Evolutionary conservation across 2,113 vertebrate species (phyloP), one percentile per base, ranked within the genome.

Genomic region (Cacatua alba): DNA sequence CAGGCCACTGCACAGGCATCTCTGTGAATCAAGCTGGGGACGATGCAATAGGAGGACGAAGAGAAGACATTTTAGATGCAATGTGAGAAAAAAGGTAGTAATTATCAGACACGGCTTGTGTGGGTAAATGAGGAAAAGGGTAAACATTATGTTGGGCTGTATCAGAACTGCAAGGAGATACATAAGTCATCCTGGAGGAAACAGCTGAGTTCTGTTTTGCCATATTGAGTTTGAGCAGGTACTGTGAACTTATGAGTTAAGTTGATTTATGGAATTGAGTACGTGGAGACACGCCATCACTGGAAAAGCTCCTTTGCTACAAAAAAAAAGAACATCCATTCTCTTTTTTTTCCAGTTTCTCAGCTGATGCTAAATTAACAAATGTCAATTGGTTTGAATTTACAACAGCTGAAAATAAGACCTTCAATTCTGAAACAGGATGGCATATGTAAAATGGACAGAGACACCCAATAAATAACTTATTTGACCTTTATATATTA

Each of bases 401-500:
- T 95, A 71, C 55, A 88, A 25, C 78, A 86, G 37, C 43, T 87
- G 46, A 90, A 92, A 91, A 83, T 92, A 85, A 90, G 44, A 76
- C 26, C 48, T 94, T 93, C 82, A 64, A 17, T 78, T 75, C 9
- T 84, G 65, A 93, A 95, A 75, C 17, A 78, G 51, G 18, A 65
- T 57, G 69, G 29, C 33, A 51, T 31, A 21, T 48, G 39, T 91
- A 88, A 96, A 92, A 91, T 10, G 35, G 88, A 78, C 44, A 55
- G 35, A 88, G 57, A 92, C 44, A 91, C n/a, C 25, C 70, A 87
- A 85, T 92, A 63, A 86, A 96, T 94, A 95, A 70, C 51, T 90
- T 67, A 60, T 33, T 63, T 90, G 69, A 86, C 75, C n/a, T 95
- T 97, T 70, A 90, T 90, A 55, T 88, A 93, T 92, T 95, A 55